Evolutionary conservation across 2,113 vertebrate genomes (phyloP).

Genomic region (Lepisosteus osseus): DNA sequence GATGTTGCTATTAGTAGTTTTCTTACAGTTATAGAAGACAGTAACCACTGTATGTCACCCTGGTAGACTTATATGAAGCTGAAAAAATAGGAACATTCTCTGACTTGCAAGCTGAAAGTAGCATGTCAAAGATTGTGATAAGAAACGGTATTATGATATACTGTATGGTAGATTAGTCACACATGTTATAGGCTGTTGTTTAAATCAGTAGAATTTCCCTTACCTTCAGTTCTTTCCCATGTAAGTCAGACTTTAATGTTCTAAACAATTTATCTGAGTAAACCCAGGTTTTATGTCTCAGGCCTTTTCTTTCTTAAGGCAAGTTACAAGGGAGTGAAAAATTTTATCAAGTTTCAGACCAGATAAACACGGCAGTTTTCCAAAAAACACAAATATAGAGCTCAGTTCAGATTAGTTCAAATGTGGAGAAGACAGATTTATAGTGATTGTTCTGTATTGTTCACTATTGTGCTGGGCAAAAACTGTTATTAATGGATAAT

Average conservation of each 20-base stretch:
- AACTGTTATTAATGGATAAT: too few relatives aligned
- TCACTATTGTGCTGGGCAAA: too few relatives aligned
- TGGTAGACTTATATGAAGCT: background rate
- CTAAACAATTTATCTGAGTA: background rate
- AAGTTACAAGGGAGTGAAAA: too few relatives aligned
- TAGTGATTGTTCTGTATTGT: too few relatives aligned
- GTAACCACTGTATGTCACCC: background rate
- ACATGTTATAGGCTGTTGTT: background rate
- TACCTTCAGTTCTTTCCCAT: background rate
- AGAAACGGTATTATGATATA: background rate
- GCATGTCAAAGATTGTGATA: slow-evolving; percentile 5
- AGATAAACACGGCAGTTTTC: too few relatives aligned
- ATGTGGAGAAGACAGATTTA: too few relatives aligned
- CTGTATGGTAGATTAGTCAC: background rate
- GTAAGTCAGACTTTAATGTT: background rate
- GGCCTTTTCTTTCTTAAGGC: background rate
- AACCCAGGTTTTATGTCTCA: background rate
- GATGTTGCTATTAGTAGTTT: background rate
- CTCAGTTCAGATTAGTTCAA: too few relatives aligned
- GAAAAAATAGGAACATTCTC: background rate
- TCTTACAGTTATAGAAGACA: background rate
- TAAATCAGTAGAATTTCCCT: background rate
- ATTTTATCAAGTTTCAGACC: too few relatives aligned
- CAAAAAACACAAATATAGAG: too few relatives aligned
- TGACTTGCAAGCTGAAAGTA: background rate